These are phyloP conservation scores for Potamilus streckersoni DNA, from an alignment of 1,140 invertebrate genomes.

Conservation along the genomic window DNA sequence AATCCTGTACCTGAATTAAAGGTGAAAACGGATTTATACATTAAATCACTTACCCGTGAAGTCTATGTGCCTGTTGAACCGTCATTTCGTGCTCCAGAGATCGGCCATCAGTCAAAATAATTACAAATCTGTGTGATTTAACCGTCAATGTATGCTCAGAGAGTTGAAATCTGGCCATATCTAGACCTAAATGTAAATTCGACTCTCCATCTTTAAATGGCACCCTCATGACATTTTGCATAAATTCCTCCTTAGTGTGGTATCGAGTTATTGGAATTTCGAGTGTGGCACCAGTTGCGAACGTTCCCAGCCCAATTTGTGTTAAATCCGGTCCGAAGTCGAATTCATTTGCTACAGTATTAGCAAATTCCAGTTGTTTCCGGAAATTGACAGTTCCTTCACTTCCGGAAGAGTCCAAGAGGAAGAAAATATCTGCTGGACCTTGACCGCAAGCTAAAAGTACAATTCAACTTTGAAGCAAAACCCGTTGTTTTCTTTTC, in stretches of 20 bases:
- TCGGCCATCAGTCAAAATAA: conserved; percentile 44
- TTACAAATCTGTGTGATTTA: neutral
- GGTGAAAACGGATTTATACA: too few species aligned
- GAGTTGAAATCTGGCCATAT: too few species aligned
- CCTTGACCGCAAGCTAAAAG: conserved; percentile 34
- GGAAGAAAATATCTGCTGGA: conserved; percentile 42
- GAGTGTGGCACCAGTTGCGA: neutral
- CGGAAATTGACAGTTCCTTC: conserved; percentile 14
- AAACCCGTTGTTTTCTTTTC: neutral
- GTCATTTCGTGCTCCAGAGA: conserved; percentile 25
- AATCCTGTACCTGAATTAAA: too few species aligned
- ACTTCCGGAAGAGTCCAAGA: conserved; percentile 37
- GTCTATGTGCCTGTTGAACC: neutral
- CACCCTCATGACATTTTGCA: conserved; percentile 21
- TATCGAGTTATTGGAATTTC: conserved; percentile 16
- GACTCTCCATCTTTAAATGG: conserved; percentile 6
- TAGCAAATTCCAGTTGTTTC: conserved; percentile 24
- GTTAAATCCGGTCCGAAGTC: neutral
- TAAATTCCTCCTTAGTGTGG: conserved; percentile 4
- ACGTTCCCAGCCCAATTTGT: conserved; percentile 18
- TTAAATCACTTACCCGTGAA: conserved; percentile 9
- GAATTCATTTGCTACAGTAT: conserved; percentile 28
- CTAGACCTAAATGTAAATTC: too few species aligned
- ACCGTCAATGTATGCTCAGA: too few species aligned
- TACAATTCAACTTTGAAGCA: too few species aligned